phyloP scores from a whole-genome alignment of 2,113 vertebrate species.

The Colaptes auratus region DNA sequence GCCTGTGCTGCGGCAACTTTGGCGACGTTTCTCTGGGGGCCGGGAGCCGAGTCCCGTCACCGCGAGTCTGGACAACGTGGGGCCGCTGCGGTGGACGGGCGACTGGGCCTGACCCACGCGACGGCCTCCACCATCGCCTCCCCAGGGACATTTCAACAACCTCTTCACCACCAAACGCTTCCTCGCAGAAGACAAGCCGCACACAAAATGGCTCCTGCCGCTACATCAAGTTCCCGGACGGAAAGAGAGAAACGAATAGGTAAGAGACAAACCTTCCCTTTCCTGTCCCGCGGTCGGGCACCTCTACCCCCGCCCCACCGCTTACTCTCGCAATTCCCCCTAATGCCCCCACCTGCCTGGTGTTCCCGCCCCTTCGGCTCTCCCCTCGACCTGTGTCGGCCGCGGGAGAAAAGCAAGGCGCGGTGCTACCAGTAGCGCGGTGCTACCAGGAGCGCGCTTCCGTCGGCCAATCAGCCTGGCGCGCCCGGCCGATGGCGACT shows the following conservation, averaged over 20 bases:
- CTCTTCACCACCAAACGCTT: neutral
- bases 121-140: neutral
- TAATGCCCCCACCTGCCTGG: constrained; percentile 15
- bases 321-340: neutral
- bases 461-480: neutral
- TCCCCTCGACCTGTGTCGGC: neutral
- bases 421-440: no score
- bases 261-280: neutral
- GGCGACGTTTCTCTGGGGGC: neutral
- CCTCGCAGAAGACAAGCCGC: neutral
- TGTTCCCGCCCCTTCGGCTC: neutral
- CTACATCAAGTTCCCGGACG: neutral
- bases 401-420: no score
- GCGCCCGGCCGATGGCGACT: neutral
- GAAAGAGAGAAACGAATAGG: neutral
- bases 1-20: neutral
- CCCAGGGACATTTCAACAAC: constrained; percentile 34
- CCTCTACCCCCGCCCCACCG: neutral
- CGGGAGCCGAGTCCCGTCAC: no score
- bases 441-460: neutral
- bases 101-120: neutral
- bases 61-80: rapidly evolving
- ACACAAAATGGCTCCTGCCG: constrained; percentile 33
- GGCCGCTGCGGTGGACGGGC: neutral
- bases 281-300: neutral